Conservation (phyloP, 2,113 vertebrate species). For the Sceloporus tristichus region DNA sequence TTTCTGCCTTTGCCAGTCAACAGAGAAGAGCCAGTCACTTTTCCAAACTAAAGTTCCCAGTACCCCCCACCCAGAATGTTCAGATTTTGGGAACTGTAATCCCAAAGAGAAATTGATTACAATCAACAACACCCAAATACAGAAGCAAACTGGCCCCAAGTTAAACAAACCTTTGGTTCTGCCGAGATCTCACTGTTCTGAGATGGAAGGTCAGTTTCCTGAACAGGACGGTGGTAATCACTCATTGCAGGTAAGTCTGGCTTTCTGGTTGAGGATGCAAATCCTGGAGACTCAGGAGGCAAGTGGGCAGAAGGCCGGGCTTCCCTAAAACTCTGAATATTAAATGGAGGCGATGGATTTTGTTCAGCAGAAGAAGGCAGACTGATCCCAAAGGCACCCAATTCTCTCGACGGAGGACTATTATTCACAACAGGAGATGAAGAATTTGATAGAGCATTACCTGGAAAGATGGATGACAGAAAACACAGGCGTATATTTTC, state of each 20-base stretch:
- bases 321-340: accelerated
- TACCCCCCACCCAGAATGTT: too few relatives aligned
- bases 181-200: background rate
- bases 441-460: accelerated
- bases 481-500: too few relatives aligned
- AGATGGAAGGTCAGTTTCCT: background rate
- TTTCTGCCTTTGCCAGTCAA: too few relatives aligned
- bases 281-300: too few relatives aligned
- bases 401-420: accelerated
- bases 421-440: accelerated
- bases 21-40: too few relatives aligned
- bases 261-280: accelerated
- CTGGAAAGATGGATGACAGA: background rate
- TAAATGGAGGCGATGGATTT: accelerated
- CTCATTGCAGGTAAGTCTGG: background rate
- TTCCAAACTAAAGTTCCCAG: too few relatives aligned
- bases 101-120: too few relatives aligned
- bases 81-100: too few relatives aligned
- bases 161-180: constrained; percentile 2
- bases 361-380: background rate
- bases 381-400: accelerated
- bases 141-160: background rate
- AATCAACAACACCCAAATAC: too few relatives aligned
- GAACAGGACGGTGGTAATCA: background rate
- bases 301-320: too few relatives aligned